A percentile compares a stretch with the other conserved stretches of the same genome.
These are phyloP conservation scores for Endotricha flammealis DNA, from an alignment of 2,888 invertebrate species.

Conservation along the genomic window DNA sequence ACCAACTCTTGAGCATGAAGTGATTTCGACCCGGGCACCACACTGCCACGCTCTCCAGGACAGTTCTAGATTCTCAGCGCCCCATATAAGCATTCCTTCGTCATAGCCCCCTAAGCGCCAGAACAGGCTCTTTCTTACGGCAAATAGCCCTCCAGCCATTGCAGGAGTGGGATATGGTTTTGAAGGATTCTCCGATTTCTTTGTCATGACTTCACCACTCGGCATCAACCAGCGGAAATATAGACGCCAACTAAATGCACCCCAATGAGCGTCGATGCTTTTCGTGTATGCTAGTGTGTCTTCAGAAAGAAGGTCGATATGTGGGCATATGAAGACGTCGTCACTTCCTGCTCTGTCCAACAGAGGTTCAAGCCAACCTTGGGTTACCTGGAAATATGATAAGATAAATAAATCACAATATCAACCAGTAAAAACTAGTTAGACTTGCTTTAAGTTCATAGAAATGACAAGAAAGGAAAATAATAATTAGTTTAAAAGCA, in stretches of 20 bases:
- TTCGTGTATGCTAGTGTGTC: conserved; percentile 97
- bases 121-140: conserved; percentile 90
- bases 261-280: conserved; percentile 97
- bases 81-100: conserved; percentile 93
- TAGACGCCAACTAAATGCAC: conserved; percentile 98
- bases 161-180: conserved; percentile 89
- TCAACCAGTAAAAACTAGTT: too few species aligned
- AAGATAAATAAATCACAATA: too few species aligned
- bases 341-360: conserved; percentile 73
- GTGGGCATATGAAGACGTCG: conserved; percentile 70
- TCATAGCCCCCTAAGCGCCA: conserved; percentile 89
- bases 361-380: conserved; percentile 81
- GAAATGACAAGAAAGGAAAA: too few species aligned
- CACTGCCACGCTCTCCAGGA: conserved; percentile 98
- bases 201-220: conserved; percentile 80
- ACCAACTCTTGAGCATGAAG: conserved; percentile 95
- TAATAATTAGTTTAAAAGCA: too few species aligned
- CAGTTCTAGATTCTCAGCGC: conserved; percentile 98
- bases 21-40: conserved; percentile 93
- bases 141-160: conserved; percentile 97
- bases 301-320: conserved; percentile 88
- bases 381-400: conserved; percentile 54
- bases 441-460: too few species aligned
- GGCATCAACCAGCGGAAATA: conserved; percentile 93
- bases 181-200: conserved; percentile 80